Evolutionary conservation across 2,113 vertebrate species (phyloP), one percentile per base, ranked within the genome.

Genomic region (Phalacrocorax aristotelis): DNA sequence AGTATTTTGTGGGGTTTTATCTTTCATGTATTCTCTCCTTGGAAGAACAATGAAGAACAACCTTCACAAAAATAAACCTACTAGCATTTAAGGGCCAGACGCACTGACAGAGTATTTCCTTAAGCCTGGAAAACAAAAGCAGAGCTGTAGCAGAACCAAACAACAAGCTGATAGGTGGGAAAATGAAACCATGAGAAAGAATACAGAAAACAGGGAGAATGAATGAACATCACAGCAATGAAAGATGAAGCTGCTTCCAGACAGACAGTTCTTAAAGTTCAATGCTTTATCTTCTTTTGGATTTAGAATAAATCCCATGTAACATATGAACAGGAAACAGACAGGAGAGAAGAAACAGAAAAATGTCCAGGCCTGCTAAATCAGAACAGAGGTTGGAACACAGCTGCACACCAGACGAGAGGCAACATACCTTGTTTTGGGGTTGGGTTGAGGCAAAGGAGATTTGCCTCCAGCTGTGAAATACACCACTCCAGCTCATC

Each of bases 401-500:
- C 1, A 30, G 19, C 18, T n/a, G 51, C 29, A 48, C 71, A 55
- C 14, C 9, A 12, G 12, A 26, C 25, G 34, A 32, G 27, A 46
- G 20, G 40, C 26, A n/a, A 89, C 71, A 7, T 26, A 97, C 96
- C 97, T 95, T 91, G 76, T 40, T 75, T 29, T 20, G 68, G 54
- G 34, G 75, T 52, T 48, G 88, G 64, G 22, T 4, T 84, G 64
- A 95, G 60, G 20, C 5, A 27, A 54, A 83, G 32, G 13, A 96
- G 89, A 30, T 84, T 93, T 13, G 83, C 87, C 81, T 98, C 95
- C 90, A 98, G 83, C 29, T 97, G 95, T 0, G 8, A 91, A 76
- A 97, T 49, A 40, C 96, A 97, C 90, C 91, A 82, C 66, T 96
- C 81, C 95, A 97, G 88, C 68, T 98, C 93, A 86, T 96, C 96